phyloP scores from a whole-genome alignment of 1,140 invertebrate genomes.

The Hylaeus volcanicus region DNA sequence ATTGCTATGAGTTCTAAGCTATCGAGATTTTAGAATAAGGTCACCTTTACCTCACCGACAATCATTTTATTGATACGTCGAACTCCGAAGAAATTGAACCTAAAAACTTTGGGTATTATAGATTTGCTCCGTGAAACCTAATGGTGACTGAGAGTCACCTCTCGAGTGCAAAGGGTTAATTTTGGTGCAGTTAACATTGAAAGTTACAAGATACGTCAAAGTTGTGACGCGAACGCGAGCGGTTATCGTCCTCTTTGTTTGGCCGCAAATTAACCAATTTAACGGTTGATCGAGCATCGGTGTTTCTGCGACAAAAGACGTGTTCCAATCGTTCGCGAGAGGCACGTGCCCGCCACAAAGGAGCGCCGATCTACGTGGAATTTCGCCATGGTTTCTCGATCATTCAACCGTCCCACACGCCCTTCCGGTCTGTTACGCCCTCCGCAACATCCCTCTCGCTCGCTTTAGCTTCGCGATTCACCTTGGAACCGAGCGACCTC shows the following conservation, averaged over 20 bases:
- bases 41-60: too few species aligned
- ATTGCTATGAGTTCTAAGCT: too few species aligned
- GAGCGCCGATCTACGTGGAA: slow-evolving; percentile 50
- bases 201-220: not conserved
- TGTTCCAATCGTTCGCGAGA: not conserved
- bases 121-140: too few species aligned
- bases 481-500: slow-evolving; percentile 44
- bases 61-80: too few species aligned
- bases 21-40: too few species aligned
- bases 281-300: slow-evolving; percentile 6
- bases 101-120: too few species aligned
- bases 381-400: slow-evolving; percentile 54
- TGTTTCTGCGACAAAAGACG: not conserved
- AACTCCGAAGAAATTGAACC: too few species aligned
- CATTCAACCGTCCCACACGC: slow-evolving; percentile 36
- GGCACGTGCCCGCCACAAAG: slow-evolving; percentile 45
- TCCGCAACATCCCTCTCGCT: slow-evolving; percentile 22
- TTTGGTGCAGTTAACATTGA: not conserved
- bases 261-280: slow-evolving; percentile 22
- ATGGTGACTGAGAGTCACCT: too few species aligned
- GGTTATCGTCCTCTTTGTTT: not conserved
- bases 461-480: slow-evolving; percentile 45
- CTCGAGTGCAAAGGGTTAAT: too few species aligned
- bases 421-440: slow-evolving; percentile 45
- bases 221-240: not conserved